Base-by-base conservation (phyloP, 2,888 invertebrate species). In the Phengaris alcon region DNA sequence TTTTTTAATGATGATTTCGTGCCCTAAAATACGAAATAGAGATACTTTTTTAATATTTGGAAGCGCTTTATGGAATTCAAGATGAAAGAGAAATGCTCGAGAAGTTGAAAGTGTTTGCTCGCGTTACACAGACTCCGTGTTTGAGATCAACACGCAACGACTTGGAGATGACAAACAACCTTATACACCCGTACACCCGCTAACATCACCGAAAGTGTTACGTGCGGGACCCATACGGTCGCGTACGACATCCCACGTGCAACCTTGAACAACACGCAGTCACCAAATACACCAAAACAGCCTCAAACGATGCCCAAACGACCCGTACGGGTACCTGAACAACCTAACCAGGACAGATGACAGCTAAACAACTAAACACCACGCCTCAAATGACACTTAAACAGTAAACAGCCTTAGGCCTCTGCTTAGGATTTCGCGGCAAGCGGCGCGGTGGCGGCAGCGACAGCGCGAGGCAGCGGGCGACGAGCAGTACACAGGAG, bases 121-220 rank as follows among this genome's bases (percentile, higher is more conserved):
- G 6, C 12, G 35, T 64, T 64, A 64, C 64, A 64, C 64, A 2
- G 64, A 12, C 52, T 10, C 12, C 52, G 6, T 59, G 59, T 64
- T 64, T 64, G 64, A 35, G 64, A 64, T 64, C 64, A 64, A 64
- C 64, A 64, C 35, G 64, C 44, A 13, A 35, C 12, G 64, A 64
- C 13, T 64, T 13, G 64, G 35, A 64, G 64, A 55, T n/a, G 55
- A 12, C 12, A 64, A 64, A 64, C 22, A 64, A 44, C 64, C 52
- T 52, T 52, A 4, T 35, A 55, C 55, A 6, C 64, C 12, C 35
- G 6, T 35, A 64, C 64, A 64, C 64, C 12, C 22, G 4, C 59
- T 64, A 64, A 64, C 5, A 48, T 48, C 6, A 52, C 10, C 12
- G 7, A 52, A 52, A 52, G 52, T 52, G 52, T 52, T 12, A 2